Conservation (phyloP, 2,113 vertebrate genomes). For the Rhinoderma darwinii region DNA sequence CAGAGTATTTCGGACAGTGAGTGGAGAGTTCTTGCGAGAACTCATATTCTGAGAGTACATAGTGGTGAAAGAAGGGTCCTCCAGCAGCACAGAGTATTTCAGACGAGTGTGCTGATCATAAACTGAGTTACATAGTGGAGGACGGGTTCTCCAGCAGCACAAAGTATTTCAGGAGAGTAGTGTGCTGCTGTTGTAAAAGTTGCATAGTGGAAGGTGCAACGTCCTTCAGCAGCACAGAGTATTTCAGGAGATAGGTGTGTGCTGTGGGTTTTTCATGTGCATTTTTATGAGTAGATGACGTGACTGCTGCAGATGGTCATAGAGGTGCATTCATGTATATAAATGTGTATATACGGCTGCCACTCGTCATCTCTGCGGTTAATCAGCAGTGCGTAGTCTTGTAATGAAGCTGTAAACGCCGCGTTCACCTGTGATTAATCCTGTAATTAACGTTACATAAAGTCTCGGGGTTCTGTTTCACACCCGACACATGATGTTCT, state of each 20-base stretch:
- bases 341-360: neutral
- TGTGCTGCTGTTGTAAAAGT: neutral
- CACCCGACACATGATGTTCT: conserved; percentile 26
- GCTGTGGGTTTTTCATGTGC: neutral
- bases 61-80: no score
- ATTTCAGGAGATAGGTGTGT: neutral
- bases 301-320: neutral
- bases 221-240: neutral
- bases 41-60: no score
- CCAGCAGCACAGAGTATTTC: no score
- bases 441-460: neutral
- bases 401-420: neutral
- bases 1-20: no score
- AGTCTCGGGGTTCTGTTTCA: neutral
- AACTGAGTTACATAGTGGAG: no score
- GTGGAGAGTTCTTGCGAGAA: no score
- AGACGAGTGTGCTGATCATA: no score
- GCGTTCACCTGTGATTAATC: neutral
- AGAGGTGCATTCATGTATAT: neutral
- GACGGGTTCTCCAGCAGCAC: neutral
- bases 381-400: neutral
- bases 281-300: neutral
- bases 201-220: neutral
- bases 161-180: neutral
- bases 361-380: neutral